Evolutionary conservation across 2,888 invertebrate genomes (phyloP), one percentile per base, ranked within the genome.

Genomic region (Parascotia fuliginaria): DNA sequence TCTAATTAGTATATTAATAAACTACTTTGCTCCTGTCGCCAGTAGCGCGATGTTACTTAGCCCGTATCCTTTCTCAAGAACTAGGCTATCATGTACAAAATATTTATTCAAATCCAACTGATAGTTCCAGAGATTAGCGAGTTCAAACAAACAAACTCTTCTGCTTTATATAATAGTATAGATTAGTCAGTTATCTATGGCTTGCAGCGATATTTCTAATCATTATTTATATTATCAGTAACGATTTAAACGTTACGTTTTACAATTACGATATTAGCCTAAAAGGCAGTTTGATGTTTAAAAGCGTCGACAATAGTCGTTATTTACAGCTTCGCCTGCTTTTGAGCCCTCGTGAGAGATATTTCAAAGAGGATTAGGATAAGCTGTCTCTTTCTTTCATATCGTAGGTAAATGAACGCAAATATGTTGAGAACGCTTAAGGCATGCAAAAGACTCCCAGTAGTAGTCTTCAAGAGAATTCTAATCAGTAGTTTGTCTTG

Each of bases 291-390:
- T 45, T 65, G 24, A 42, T 24, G 50, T 31, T 47, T 34, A 28
- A 45, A 29, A 12, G 13, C 48, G 34, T 42, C 46, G 52, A 51
- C 52, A 58, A 37, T 42, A 42, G 29, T 27, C 49, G 24, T 55
- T 54, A 67, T 55, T 52, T 67, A 54, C 38, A 32, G 14, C 47
- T 37, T 14, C 36, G 36, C 24, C 11, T 34, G 29, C 29, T 16
- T 36, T 28, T 54, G 51, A 67, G 58, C 50, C 29, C 14, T 40
- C 34, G 12, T 32, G 29, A 24, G 14, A 52, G 44, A 58, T 55
- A 51, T 45, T 43, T 52, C 47, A 52, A 55, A 52, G 42, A 46
- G 41, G 54, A 55, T 67, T 55, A 51, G 9, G 13, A 29, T 32
- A 12, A 24, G 24, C 37, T 12, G 11, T 53, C 47, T 45, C 47